Conservation (phyloP, 2,797 vertebrate species). For the Aphelocoma californica region DNA sequence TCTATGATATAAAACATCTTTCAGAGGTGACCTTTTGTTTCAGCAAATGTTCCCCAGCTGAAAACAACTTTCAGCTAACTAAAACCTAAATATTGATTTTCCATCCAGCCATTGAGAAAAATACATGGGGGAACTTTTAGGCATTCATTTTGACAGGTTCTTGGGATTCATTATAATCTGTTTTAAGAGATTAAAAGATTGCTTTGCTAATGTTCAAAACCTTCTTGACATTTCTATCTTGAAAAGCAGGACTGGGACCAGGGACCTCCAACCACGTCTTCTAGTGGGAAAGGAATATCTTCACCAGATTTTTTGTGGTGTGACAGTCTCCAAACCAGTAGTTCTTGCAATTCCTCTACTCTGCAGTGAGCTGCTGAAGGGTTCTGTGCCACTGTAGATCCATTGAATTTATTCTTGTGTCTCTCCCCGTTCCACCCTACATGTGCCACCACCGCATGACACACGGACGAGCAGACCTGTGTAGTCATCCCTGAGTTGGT, state of each 20-base stretch:
- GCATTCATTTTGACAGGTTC: neutral
- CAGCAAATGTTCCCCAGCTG: neutral
- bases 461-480: neutral
- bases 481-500: neutral
- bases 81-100: neutral
- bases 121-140: neutral
- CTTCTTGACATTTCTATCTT: neutral
- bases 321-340: neutral
- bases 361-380: neutral
- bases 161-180: neutral
- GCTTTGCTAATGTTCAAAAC: neutral
- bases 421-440: neutral
- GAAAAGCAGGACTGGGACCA: neutral
- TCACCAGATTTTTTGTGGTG: neutral
- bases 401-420: neutral
- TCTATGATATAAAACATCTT: neutral
- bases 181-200: neutral
- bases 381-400: neutral
- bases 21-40: neutral
- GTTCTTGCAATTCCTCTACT: neutral
- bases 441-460: neutral
- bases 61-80: neutral
- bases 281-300: neutral
- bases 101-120: neutral
- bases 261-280: neutral